phyloP scores from a whole-genome alignment of 2,888 invertebrate species.

The Drosophila mettleri region DNA sequence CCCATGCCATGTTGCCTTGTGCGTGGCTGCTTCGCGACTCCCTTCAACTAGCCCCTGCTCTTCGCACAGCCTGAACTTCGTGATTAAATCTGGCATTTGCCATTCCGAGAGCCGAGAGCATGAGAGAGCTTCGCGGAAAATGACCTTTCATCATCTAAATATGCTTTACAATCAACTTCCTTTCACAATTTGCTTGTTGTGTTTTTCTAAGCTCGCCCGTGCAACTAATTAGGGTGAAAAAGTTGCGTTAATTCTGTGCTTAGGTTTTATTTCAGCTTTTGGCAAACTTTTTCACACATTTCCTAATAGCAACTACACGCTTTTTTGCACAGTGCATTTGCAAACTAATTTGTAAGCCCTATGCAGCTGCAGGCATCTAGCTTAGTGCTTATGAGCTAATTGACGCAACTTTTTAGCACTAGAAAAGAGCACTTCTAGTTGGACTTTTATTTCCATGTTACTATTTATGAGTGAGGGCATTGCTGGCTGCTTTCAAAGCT shows the following conservation, averaged over 20 bases:
- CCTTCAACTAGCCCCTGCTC: neutral
- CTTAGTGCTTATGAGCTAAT: neutral
- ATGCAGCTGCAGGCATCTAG: neutral
- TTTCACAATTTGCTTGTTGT: neutral
- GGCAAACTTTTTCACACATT: neutral
- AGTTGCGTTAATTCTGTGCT: neutral
- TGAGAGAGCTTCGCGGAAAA: neutral
- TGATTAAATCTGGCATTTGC: neutral
- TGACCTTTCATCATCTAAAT: neutral
- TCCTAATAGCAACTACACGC: neutral
- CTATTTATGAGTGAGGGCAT: neutral
- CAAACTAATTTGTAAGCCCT: too few species aligned
- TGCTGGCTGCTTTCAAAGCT: neutral
- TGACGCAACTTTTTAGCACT: too few species aligned
- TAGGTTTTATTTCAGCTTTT: neutral
- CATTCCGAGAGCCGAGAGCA: neutral
- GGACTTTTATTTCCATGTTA: neutral
- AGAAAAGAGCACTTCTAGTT: neutral
- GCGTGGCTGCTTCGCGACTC: neutral
- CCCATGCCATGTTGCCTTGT: neutral
- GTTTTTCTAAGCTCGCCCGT: neutral
- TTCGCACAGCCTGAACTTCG: neutral
- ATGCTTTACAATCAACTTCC: neutral
- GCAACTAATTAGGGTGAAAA: conserved; percentile 1
- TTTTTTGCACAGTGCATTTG: neutral